Conservation (phyloP, 2,113 vertebrate genomes). For the Mesocricetus auratus region DNA sequence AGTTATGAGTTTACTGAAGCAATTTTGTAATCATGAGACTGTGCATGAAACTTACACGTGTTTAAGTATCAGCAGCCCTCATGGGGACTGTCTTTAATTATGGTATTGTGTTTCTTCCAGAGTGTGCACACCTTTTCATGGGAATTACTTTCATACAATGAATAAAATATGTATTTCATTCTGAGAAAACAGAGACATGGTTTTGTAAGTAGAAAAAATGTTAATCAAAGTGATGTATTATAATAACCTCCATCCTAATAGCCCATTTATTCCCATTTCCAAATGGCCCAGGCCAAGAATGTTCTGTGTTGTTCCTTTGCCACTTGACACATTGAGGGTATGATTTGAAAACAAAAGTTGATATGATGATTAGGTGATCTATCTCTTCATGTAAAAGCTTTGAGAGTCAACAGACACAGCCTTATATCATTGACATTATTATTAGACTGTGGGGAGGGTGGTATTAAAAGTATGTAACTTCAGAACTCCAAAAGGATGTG, state of each 20-base stretch:
- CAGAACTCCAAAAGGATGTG: conserved; percentile 14
- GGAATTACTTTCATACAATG: background rate
- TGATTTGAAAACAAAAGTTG: background rate
- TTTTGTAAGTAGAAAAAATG: background rate
- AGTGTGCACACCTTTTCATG: background rate
- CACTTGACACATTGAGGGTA: background rate
- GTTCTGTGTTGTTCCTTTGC: background rate
- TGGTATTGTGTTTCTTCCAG: background rate
- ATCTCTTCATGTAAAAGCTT: background rate
- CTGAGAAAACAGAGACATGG: background rate
- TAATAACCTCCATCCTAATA: background rate
- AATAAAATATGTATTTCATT: background rate
- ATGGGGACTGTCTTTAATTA: background rate
- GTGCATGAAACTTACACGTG: background rate
- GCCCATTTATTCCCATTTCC: background rate
- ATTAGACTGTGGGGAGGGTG: background rate
- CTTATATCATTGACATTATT: background rate
- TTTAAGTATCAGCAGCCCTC: background rate
- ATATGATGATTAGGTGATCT: background rate
- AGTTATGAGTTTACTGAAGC: background rate
- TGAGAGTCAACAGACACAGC: background rate
- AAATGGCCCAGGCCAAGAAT: background rate
- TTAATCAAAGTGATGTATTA: background rate
- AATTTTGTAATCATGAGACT: background rate
- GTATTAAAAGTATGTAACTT: background rate